Evolutionary conservation across 2,888 invertebrate genomes (phyloP), one percentile per base, ranked within the genome.

Genomic region (Tipula confusa): DNA sequence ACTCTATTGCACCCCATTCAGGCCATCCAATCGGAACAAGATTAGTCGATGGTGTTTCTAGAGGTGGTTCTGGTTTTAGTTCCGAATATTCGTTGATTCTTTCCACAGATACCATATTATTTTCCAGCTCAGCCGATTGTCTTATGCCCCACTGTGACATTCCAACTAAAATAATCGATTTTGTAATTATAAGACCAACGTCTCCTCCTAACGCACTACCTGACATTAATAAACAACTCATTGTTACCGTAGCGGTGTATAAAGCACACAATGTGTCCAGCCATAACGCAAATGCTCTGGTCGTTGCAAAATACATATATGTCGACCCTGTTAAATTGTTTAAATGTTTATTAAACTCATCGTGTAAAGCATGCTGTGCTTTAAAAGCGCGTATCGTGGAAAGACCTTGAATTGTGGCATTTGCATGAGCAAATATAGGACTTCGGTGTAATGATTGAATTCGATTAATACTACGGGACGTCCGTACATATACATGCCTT

Each of bases 231-330:
- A 98, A 92, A 88, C 97, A 96, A 87, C 96, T 96, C 86, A 96
- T 92, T 0, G 97, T 95, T 0, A 98, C 97, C 64, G 95, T 89
- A 0, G 93, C 92, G 85, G 98, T 95, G 89, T 97, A 98, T 1
- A 95, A 86, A 0, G 96, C 93, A 87, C 98, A 98, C 82, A 98
- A 92, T 84, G 96, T 90, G 88, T 99, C 99, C 86, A 98, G 91
- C 93, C 96, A 96, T 86, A 97, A 93, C 0, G 97, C 98, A 88
- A 99, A 97, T 86, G 98, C 98, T 84, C 98, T 93, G 0, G 96
- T 96, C 29, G 96, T 94, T 0, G 95, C 93, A 43, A 98, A 93
- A 88, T 97, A 97, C 84, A 97, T 90, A 88, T 91, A 91, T 94
- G 94, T 96, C 0, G 95, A 93, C 0, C 95, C 93, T 0, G 94